Evolutionary conservation across 2,888 invertebrate genomes (phyloP), one percentile per base, ranked within the genome.

Genomic region (Caenorhabditis plicata): DNA sequence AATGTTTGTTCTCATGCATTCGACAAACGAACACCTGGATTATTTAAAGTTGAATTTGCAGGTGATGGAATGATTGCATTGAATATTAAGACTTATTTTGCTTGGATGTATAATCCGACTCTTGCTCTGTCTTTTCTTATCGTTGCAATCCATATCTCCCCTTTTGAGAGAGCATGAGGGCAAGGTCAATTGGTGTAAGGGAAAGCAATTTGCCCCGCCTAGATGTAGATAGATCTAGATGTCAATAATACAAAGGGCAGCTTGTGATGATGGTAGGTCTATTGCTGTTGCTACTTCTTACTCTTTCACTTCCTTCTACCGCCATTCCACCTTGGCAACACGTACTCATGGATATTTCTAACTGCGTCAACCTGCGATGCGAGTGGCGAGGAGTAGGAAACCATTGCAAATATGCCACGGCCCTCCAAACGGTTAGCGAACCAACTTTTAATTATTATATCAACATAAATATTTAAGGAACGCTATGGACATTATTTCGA

Each of bases 321-420:
- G 29, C 48, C 39, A 39, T 20, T n/a, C 31, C 29, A 40, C 20
- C 22, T 27, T 13, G 17, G 17, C 29, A 7, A 43, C 17, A 3
- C n/a, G 32, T 48, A 48, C 32, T 48, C 39, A 15, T 48, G 17
- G 48, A 48, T 48, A 20, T 22, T 48, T 40, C 48, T 27, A 29
- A 40, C 29, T 48, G 48, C 48, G 39, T 40, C 31, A 26, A 48
- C 32, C 48, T 48, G 27, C 48, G 48, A 40, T 48, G 48, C 48
- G 48, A 48, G 48, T 48, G 48, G 48, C 48, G 29, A 40, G 48
- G 48, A 48, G 48, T 40, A 40, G 48, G 48, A 40, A 20, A 48
- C 22, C 29, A 40, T 15, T 48, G 48, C 40, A 40, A 48, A 40
- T 26, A 23, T 27, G 29, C 11, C 39, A 48, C 17, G 29, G 29